Conservation (phyloP, 2,113 vertebrate genomes). For the Saguinus imperator region DNA sequence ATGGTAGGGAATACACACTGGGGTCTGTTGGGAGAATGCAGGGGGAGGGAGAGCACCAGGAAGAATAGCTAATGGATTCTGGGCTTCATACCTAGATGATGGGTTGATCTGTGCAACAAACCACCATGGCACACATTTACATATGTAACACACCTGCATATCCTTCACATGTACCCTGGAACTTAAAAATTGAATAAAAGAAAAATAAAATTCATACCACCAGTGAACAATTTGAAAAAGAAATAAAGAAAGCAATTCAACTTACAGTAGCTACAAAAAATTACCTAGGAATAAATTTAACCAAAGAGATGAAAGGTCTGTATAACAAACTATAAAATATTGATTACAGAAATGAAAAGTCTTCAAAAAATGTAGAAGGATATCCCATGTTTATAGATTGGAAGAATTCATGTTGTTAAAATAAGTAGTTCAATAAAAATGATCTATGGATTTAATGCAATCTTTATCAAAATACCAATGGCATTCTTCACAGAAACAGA, state of each 20-base stretch:
- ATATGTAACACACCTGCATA: too few species aligned
- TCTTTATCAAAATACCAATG: not conserved
- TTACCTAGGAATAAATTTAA: not conserved
- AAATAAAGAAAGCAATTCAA: not conserved
- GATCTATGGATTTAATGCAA: not conserved
- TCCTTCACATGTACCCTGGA: too few species aligned
- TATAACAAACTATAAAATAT: not conserved
- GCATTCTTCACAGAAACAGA: not conserved
- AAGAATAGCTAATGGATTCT: too few species aligned
- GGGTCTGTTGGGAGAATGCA: too few species aligned
- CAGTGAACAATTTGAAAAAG: not conserved
- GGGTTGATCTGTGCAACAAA: too few species aligned
- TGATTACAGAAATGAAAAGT: not conserved
- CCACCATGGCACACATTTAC: too few species aligned
- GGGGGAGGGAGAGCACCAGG: too few species aligned
- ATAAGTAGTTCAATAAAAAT: not conserved
- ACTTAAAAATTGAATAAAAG: too few species aligned
- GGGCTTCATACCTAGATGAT: too few species aligned
- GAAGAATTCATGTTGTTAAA: not conserved
- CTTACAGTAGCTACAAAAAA: not conserved
- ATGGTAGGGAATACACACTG: too few species aligned
- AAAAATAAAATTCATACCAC: not conserved
- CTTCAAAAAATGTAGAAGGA: not conserved
- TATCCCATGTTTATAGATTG: not conserved
- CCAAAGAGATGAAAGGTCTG: not conserved